These are phyloP conservation scores for Anguilla anguilla DNA, from an alignment of 2,797 vertebrate species.

Conservation along the genomic window DNA sequence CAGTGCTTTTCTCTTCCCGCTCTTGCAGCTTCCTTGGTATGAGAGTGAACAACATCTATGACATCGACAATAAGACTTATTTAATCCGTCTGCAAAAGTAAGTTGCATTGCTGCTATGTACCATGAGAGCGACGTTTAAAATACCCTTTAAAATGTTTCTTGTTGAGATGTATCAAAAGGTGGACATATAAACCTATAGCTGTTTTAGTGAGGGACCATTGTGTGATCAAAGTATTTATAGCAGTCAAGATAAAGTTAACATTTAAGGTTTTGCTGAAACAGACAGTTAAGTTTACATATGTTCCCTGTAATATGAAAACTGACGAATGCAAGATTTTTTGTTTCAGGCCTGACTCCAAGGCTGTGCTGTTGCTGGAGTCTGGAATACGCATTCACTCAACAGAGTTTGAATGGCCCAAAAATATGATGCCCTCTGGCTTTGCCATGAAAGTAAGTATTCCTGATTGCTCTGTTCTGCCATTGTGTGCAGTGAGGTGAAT, in stretches of 20 bases:
- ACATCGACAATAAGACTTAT: conserved; percentile 97
- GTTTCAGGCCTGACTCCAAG: conserved; percentile 87
- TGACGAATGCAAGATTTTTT: conserved; percentile 9
- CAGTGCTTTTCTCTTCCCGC: conserved; percentile 1
- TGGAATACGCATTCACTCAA: conserved; percentile 90
- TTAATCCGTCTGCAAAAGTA: conserved; percentile 97
- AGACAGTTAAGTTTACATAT: background rate
- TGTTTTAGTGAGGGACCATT: background rate
- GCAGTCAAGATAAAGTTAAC: background rate
- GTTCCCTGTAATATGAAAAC: background rate
- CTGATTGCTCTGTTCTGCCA: background rate
- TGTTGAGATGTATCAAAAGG: background rate
- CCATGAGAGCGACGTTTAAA: background rate
- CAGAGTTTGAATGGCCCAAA: conserved; percentile 98
- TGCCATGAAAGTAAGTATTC: conserved; percentile 90
- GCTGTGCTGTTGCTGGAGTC: conserved; percentile 91
- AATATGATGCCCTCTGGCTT: conserved; percentile 97
- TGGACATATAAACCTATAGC: background rate
- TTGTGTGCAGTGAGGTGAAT: background rate
- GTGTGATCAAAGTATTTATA: background rate
- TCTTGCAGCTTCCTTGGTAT: conserved; percentile 87
- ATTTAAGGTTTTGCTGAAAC: background rate
- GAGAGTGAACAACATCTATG: conserved; percentile 96
- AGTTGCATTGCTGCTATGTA: conserved; percentile 53
- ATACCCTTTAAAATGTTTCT: background rate